Evolutionary conservation across 2,888 invertebrate genomes (phyloP).

Genomic region (Scelioninae gen. 1): DNA sequence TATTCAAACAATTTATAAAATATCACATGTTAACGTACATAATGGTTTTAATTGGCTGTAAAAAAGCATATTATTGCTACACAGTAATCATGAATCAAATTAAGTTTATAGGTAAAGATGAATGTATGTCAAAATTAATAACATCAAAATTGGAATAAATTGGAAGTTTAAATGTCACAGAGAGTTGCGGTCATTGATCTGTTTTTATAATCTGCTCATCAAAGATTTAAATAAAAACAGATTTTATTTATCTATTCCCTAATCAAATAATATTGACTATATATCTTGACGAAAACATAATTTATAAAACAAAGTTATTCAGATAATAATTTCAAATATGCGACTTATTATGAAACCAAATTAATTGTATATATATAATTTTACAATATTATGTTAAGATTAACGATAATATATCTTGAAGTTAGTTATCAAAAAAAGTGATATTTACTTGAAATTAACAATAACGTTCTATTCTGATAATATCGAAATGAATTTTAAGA

Average conservation of each 20-base stretch:
- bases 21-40: background rate
- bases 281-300: too few species aligned
- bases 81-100: constrained; percentile 33
- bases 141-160: constrained; percentile 56
- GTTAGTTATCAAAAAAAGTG: background rate
- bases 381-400: too few species aligned
- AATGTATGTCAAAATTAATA: constrained; percentile 59
- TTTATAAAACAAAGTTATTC: background rate
- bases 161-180: constrained; percentile 49
- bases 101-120: constrained; percentile 48
- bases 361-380: too few species aligned
- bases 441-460: background rate
- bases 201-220: constrained; percentile 47
- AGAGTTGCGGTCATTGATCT: constrained; percentile 55
- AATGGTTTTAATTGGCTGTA: background rate
- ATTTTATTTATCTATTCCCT: constrained; percentile 2
- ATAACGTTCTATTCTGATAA: constrained; percentile 12
- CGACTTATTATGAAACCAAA: too few species aligned
- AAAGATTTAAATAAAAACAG: constrained; percentile 10
- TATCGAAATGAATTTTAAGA: constrained; percentile 8
- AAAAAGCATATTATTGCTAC: background rate
- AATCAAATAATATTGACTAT: constrained; percentile 11
- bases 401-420: constrained; percentile 20
- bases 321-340: too few species aligned
- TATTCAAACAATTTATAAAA: background rate